Percentiles rank a stretch among this genome's conserved stretches.
Conservation (phyloP, 2,888 invertebrate genomes). For the Acanthococcus lagerstroemiae region DNA sequence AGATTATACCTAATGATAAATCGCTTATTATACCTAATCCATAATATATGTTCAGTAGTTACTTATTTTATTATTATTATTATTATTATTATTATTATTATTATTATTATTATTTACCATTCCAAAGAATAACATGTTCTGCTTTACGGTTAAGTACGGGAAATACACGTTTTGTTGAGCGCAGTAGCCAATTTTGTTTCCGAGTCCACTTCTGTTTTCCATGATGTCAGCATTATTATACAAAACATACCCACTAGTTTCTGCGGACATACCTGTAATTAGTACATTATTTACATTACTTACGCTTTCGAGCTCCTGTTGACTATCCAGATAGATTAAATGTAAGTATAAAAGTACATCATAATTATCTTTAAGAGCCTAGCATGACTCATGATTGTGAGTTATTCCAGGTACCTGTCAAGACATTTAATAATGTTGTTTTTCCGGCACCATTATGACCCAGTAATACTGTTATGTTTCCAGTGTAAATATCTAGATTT, state of each 20-base stretch:
- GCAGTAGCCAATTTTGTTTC: conserved; percentile 72
- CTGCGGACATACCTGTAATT: conserved; percentile 28
- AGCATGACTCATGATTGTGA: no score
- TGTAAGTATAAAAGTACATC: no score
- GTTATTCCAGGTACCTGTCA: conserved; percentile 47
- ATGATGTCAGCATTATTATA: conserved; percentile 63
- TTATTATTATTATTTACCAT: conserved; percentile 48
- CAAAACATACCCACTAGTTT: conserved; percentile 41
- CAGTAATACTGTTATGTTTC: conserved; percentile 73
- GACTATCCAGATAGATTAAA: no score
- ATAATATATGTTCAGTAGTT: no score
- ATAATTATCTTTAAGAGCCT: conserved; percentile 53
- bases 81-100: conserved; percentile 34
- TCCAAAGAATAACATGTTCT: conserved; percentile 76
- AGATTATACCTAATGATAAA: no score
- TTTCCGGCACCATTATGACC: conserved; percentile 86
- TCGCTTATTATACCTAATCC: no score
- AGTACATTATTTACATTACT: no score
- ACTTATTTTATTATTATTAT: no score
- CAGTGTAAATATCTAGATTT: conserved; percentile 60
- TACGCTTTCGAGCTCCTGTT: no score
- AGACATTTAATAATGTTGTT: conserved; percentile 64
- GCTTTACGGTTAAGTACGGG: conserved; percentile 67
- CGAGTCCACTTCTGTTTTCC: conserved; percentile 53
- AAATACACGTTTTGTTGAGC: conserved; percentile 84